Evolutionary conservation across 2,797 vertebrate genomes (phyloP).

Genomic region (Remorina albescens): DNA sequence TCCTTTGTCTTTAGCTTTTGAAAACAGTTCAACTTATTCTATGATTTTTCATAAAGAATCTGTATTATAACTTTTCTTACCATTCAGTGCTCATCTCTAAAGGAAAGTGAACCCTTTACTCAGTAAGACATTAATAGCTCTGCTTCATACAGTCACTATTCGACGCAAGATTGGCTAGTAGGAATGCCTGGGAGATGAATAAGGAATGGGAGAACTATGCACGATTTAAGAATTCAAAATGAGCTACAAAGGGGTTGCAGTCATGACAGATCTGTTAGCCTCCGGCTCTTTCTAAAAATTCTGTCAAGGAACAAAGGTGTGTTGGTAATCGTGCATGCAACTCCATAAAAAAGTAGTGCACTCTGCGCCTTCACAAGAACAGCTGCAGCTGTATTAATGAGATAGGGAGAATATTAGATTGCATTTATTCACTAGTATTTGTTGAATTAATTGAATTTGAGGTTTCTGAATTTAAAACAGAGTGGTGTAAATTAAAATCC

Average conservation of each 20-base stretch:
- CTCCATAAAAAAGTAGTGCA: constrained; percentile 3
- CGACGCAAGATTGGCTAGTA: constrained; percentile 50
- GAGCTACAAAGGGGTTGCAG: constrained; percentile 39
- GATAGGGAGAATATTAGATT: constrained; percentile 33
- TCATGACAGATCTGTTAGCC: constrained; percentile 37
- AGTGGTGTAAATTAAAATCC: constrained; percentile 65
- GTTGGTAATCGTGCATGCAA: constrained; percentile 39
- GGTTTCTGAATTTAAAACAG: constrained; percentile 69
- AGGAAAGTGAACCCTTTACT: constrained; percentile 44
- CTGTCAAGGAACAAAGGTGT: constrained; percentile 42
- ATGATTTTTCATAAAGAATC: not conserved
- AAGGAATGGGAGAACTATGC: constrained; percentile 38
- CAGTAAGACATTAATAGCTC: constrained; percentile 53
- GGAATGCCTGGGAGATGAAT: constrained; percentile 55
- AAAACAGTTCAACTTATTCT: constrained; percentile 27
- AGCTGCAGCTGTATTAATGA: constrained; percentile 33
- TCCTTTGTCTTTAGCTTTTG: constrained; percentile 30
- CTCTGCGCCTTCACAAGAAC: constrained; percentile 23
- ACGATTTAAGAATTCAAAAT: constrained; percentile 56
- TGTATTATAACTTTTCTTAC: not conserved
- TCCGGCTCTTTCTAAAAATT: constrained; percentile 20
- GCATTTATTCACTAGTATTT: constrained; percentile 58
- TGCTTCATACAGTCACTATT: constrained; percentile 48
- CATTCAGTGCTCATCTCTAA: constrained; percentile 7
- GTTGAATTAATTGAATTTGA: constrained; percentile 67